phyloP scores from a whole-genome alignment of 2,113 vertebrate species.

The Hypanus sabinus region DNA sequence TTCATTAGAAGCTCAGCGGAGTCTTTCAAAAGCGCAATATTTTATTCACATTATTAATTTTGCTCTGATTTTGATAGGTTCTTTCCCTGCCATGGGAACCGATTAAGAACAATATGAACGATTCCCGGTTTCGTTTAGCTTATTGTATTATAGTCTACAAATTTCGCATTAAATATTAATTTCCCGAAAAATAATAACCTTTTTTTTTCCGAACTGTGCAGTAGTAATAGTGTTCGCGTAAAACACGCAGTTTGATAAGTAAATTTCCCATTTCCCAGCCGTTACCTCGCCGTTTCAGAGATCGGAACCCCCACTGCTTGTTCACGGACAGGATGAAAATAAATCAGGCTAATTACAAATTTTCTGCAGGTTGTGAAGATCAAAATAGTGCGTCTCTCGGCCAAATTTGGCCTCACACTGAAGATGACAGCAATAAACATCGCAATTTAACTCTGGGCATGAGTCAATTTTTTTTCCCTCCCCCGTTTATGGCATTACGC shows the following conservation, averaged over 20 bases:
- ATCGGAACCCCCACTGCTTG: background rate
- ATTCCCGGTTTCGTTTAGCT: background rate
- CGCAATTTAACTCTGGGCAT: background rate
- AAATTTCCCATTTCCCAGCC: background rate
- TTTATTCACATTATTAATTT: background rate
- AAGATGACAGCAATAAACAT: background rate
- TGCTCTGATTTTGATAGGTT: background rate
- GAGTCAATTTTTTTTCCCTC: background rate
- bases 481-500: background rate
- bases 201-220: background rate
- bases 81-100: background rate
- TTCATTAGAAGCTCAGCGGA: background rate
- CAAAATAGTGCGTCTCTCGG: background rate
- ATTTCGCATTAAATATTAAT: background rate
- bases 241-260: background rate
- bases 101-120: background rate
- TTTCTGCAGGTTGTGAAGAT: background rate
- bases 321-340: background rate
- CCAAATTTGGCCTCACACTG: background rate
- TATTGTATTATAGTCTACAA: background rate
- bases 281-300: too few relatives aligned
- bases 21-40: background rate
- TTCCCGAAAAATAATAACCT: background rate
- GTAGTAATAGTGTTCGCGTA: background rate
- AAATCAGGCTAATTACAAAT: background rate